Base-by-base conservation (phyloP, 2,888 invertebrate species). In the Pegoplata infirma region DNA sequence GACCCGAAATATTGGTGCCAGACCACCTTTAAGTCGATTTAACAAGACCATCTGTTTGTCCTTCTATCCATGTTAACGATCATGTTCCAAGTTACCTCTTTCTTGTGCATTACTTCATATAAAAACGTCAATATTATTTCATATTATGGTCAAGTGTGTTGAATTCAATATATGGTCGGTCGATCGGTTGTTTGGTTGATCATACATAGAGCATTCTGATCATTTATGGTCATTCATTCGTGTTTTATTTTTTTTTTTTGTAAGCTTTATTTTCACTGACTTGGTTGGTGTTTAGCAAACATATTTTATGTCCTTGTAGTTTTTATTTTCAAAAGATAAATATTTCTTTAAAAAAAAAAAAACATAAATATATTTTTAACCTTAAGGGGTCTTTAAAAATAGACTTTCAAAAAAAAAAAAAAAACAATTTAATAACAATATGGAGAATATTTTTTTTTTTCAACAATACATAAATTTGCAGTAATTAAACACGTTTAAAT, bases 401-500 rank as follows among this genome's bases (percentile, higher is more conserved):
- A 40, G 36, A 40, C 36, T 40, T 40, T 40, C 36, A 40, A 40
- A 40, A 40, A 40, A n/a, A 40, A 40, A 40, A n/a, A 8, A 8
- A 32, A 32, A n/a, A 4, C 36, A 40, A 25, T 40, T 40, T 40
- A 40, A n/a, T n/a, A n/a, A n/a, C n/a, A n/a, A n/a, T n/a, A n/a
- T 3, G 10, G 10, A 40, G 36, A n/a, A 40, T 40, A n/a, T n/a
- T n/a, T n/a, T 40, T 40, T 4, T 40, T n/a, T 40, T 40, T 40
- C 12, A 40, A 40, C 36, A 40, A 40, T 40, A 40, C 75, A 76
- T 76, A 69, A 69, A 69, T 69, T 76, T 75, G 75, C 68, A 63
- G 49, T 76, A 76, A 76, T 76, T 69, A 76, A 76, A 58, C 75
- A 69, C 61, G 63, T 76, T 76, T 76, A 40, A 40, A 40, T 40